Evolutionary conservation across 2,797 vertebrate species (phyloP), one percentile per base, ranked within the genome.

Genomic region (Coilia nasus): DNA sequence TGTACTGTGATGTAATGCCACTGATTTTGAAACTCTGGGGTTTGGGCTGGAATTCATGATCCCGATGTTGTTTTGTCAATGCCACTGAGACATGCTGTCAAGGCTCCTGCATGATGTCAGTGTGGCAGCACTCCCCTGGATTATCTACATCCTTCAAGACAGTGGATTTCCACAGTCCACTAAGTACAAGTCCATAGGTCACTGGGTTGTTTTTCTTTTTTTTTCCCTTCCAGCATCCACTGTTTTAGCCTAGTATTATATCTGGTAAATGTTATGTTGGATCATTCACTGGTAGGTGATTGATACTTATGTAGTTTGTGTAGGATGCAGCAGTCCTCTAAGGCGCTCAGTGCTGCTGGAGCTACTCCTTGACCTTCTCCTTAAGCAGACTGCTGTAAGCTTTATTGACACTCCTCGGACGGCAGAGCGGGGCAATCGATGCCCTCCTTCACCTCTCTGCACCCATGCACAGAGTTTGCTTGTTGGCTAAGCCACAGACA

Each of bases 341-440:
- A 75, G 67, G 67, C 50, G 25, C 9, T 75, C 28, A 3, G 25
- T 75, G 62, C 23, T 31, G 31, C 28, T 35, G 35, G 67, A 41
- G 28, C 28, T 75, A 75, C 67, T 35, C 31, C 28, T 35, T 75
- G 67, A 75, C 67, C 67, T 75, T 75, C 67, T 75, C 67, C 85
- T 83, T 82, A 84, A 62, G 67, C 47, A 54, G 54, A 81, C 82
- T 56, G 57, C 44, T 81, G 57, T 31, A 9, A 0, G 1, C 62
- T 62, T 85, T 87, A 90, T 86, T 75, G 87, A 87, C 56, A 62
- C 83, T 84, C 67, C 83, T 84, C 86, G 60, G 31, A 44, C 71
- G n/a, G 60, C 41, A 41, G 47, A 25, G 60, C 41, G 47, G 47
- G 10, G 78, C 84, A 75, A 88, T 89, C 84, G 71, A 89, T 88